Evolutionary conservation across 2,797 vertebrate species (phyloP), one percentile per base, ranked within the genome.

Genomic region (Diceros bicornis): DNA sequence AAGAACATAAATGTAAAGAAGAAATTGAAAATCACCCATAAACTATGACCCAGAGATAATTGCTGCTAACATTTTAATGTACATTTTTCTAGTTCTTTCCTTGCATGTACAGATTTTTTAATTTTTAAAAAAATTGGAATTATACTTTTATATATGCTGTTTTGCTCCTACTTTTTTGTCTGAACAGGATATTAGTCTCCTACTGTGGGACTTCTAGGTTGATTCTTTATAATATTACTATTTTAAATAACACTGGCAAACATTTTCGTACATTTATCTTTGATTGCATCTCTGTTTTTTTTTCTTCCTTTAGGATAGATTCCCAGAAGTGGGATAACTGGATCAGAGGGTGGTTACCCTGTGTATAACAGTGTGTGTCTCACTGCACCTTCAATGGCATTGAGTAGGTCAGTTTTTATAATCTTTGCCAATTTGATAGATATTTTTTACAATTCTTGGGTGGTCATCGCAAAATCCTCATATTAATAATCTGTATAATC

Each of bases 291-390:
- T 97, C 71, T 71, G 12, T 89, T 84, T 93, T 41, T 72, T 62
- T 10, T 50, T 25, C 37, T 91, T 93, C 52, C 85, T 96, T 94
- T 96, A 96, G 95, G 92, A n/a, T 97, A 94, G 95, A 90, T 96
- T 96, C 88, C 85, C 95, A 96, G 87, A 91, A 97, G 86, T 97
- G 94, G 82, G 88, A 68, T 97, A 85, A 96, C 97, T 95, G 88
- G 61, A 94, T 97, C 85, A 94, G 57, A 96, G 94, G 81, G 71
- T 96, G 86, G 59, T 94, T 94, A 81, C 84, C 92, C 71, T 95
- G 77, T 96, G 74, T 94, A 23, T 85, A 68, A 93, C 52, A 87
- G 50, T 88, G 44, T 89, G 89, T 97, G 94, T 97, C 94, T 96
- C 91, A 94, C 88, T 95, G 62, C 27, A 96, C 69, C 95, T 95